Conservation (phyloP, 2,797 vertebrate genomes). For the Spinibarbus caldwelli region DNA sequence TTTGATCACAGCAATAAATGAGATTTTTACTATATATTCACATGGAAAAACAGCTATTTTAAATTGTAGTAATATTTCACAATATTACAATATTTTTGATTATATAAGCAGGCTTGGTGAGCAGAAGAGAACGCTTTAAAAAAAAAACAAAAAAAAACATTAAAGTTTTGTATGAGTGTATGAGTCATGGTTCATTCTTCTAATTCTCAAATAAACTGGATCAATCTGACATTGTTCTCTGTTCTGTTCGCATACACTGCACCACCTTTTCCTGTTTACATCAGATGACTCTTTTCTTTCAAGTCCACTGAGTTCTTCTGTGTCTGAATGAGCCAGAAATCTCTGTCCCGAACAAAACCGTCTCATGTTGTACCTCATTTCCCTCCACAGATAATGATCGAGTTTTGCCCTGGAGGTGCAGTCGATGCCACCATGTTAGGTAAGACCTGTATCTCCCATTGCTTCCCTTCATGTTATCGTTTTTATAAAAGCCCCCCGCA, state of each 20-base stretch:
- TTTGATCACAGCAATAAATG: neutral
- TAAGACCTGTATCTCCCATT: slow-evolving; percentile 66
- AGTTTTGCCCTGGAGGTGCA: slow-evolving; percentile 95
- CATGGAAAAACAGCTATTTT: neutral
- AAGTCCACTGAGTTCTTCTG: neutral
- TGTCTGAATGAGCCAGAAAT: neutral
- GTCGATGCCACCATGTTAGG: slow-evolving; percentile 97
- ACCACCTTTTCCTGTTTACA: neutral
- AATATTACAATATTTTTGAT: neutral
- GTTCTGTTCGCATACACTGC: neutral
- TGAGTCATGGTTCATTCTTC: neutral
- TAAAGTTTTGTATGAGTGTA: too few species aligned
- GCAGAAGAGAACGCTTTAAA: neutral
- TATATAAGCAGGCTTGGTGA: neutral
- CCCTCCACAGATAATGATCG: slow-evolving; percentile 93
- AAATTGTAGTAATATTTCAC: neutral
- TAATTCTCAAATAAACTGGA: neutral
- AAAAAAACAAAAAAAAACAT: neutral
- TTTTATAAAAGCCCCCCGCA: neutral
- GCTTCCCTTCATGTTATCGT: neutral
- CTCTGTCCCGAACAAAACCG: neutral
- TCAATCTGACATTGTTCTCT: neutral
- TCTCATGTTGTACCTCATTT: neutral
- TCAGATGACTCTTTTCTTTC: neutral
- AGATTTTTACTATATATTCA: accelerated